Evolutionary conservation across 2,797 vertebrate genomes (phyloP).

Genomic region (Acanthornis magna): DNA sequence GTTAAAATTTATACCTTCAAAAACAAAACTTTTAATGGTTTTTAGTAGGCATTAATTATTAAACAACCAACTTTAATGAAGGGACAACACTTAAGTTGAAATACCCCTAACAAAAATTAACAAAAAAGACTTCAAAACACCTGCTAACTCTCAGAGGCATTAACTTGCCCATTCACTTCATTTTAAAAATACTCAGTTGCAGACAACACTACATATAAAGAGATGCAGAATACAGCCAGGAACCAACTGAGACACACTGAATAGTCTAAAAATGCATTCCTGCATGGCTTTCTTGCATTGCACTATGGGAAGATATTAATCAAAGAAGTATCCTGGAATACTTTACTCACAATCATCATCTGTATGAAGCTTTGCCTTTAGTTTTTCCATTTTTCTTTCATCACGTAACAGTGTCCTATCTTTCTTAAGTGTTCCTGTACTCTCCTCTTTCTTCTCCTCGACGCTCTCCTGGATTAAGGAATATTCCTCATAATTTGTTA

Average conservation of each 20-base stretch:
- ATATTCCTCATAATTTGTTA: slow-evolving; percentile 99
- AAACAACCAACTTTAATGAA: background rate
- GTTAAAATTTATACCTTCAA: background rate
- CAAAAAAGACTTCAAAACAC: background rate
- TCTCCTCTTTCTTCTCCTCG: slow-evolving; percentile 95
- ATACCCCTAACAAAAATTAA: background rate
- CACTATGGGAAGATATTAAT: background rate
- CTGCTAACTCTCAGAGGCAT: background rate
- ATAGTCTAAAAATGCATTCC: background rate
- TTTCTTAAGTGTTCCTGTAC: slow-evolving; percentile 91
- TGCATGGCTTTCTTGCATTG: background rate
- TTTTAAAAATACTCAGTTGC: background rate
- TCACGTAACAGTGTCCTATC: slow-evolving; percentile 91
- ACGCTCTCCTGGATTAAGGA: slow-evolving; percentile 93
- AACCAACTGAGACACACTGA: background rate
- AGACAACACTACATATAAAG: background rate
- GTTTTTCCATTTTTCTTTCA: slow-evolving; percentile 98
- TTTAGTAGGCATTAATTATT: too few species aligned
- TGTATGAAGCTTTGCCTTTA: slow-evolving; percentile 98
- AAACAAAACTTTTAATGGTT: background rate
- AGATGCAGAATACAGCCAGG: background rate
- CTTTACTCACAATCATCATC: slow-evolving; percentile 92
- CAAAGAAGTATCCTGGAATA: background rate
- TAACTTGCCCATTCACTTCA: background rate
- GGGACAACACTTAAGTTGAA: background rate